phyloP scores from a whole-genome alignment of 2,888 invertebrate genomes.

The Siphlonurus alternatus region DNA sequence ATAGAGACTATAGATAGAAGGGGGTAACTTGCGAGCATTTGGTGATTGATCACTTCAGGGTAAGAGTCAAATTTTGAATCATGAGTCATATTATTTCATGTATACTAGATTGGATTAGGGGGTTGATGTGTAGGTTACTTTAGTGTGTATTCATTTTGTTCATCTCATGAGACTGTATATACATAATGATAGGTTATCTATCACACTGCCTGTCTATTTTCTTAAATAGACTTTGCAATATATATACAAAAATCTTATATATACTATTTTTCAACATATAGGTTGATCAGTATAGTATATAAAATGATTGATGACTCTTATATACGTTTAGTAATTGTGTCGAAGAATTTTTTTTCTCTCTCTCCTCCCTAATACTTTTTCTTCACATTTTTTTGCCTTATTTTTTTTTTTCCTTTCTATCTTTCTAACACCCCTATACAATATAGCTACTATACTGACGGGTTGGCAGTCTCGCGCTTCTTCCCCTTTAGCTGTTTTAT shows the following conservation, averaged over 20 bases:
- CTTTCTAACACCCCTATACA: no score
- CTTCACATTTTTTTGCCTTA: no score
- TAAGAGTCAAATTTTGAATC: background rate
- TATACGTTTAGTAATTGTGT: background rate
- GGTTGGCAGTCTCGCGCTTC: background rate
- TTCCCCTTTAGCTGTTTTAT: conserved; percentile 1
- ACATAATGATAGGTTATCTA: background rate
- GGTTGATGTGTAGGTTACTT: background rate
- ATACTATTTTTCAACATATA: background rate
- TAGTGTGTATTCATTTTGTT: no score
- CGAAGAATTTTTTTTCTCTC: background rate
- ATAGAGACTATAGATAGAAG: background rate
- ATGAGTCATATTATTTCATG: background rate
- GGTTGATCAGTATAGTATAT: background rate
- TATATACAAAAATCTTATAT: background rate
- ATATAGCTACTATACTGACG: no score
- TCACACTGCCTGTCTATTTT: background rate
- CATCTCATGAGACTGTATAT: no score
- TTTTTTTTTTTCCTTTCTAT: no score
- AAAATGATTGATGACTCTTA: background rate
- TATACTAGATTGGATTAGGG: background rate
- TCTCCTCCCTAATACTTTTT: no score
- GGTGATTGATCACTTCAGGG: background rate
- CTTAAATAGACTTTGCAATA: background rate
- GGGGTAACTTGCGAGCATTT: background rate